phyloP scores from a whole-genome alignment of 2,888 invertebrate genomes.

The Rotaria magnacalcarata region DNA sequence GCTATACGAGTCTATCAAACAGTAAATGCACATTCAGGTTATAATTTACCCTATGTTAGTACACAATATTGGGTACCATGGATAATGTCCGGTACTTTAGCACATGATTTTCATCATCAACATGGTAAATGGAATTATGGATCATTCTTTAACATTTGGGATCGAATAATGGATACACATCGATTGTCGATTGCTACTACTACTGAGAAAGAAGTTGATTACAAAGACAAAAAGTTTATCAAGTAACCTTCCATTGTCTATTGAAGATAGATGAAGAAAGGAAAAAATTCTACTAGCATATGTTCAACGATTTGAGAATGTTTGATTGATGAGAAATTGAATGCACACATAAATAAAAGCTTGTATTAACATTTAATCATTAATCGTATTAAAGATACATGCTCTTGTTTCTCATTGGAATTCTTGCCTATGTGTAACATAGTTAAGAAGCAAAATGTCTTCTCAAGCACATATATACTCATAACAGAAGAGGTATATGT shows the following conservation, averaged over 20 bases:
- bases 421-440: not conserved
- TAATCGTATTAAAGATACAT: not conserved
- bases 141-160: slow-evolving; percentile 20
- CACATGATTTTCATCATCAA: slow-evolving; percentile 36
- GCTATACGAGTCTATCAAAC: slow-evolving; percentile 25
- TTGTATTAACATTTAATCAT: not conserved
- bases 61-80: slow-evolving; percentile 27
- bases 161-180: not conserved
- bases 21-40: slow-evolving; percentile 22
- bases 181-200: not conserved
- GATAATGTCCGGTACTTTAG: not conserved
- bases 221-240: not conserved
- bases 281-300: not conserved
- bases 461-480: not conserved
- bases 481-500: not conserved
- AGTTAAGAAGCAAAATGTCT: not conserved
- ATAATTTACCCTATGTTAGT: slow-evolving; percentile 26
- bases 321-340: slow-evolving; percentile 9
- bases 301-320: not conserved
- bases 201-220: not conserved
- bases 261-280: not conserved
- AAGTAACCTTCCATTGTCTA: not conserved
- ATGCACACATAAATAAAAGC: not conserved
- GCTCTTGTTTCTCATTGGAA: not conserved
- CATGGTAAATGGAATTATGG: slow-evolving; percentile 32